Evolutionary conservation across 2,888 invertebrate genomes (phyloP).

Genomic region (Morpho deidamia): DNA sequence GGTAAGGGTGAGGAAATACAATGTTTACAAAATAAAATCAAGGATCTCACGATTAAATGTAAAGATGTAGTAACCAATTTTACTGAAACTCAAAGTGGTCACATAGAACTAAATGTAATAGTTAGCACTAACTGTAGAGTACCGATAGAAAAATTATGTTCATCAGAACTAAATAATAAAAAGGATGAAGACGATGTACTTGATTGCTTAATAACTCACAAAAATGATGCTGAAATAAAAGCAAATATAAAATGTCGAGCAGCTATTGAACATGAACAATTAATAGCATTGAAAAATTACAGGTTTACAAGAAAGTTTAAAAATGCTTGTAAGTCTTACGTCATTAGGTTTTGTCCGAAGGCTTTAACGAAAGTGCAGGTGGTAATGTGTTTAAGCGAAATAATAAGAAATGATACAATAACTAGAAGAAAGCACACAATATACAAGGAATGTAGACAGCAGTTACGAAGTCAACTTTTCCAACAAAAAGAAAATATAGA

Average conservation of each 20-base stretch:
- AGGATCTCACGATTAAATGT: conserved; percentile 83
- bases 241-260: conserved; percentile 90
- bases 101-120: conserved; percentile 93
- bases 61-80: conserved; percentile 87
- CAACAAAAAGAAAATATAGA: conserved; percentile 94
- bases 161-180: conserved; percentile 81
- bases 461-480: conserved; percentile 92
- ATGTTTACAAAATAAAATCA: conserved; percentile 93
- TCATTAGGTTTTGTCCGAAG: conserved; percentile 82
- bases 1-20: conserved; percentile 94
- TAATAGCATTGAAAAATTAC: conserved; percentile 95
- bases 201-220: conserved; percentile 95
- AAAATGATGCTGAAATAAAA: conserved; percentile 90
- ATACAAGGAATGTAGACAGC: conserved; percentile 92
- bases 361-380: conserved; percentile 88
- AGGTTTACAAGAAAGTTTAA: conserved; percentile 96
- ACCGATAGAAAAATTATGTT: conserved; percentile 88
- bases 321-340: conserved; percentile 92
- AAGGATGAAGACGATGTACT: conserved; percentile 93
- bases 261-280: conserved; percentile 97
- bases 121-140: conserved; percentile 89
- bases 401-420: conserved; percentile 93
- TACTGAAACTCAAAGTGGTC: conserved; percentile 93
- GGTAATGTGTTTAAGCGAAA: conserved; percentile 92
- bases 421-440: conserved; percentile 86